Evolutionary conservation across 1,140 invertebrate species (phyloP).

Genomic region (Ruditapes philippinarum): DNA sequence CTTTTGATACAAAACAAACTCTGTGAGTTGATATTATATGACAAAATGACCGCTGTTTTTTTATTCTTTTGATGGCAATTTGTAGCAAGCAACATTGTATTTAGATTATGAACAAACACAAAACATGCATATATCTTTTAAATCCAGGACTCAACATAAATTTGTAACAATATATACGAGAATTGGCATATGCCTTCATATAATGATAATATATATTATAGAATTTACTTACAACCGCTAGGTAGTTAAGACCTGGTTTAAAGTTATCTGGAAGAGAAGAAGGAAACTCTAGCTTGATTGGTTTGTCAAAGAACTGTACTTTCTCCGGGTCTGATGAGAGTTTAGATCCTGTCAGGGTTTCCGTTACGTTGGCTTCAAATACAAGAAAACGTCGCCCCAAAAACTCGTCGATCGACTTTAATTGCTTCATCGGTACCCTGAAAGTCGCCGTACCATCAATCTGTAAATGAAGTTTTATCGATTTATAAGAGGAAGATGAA

Average conservation of each 20-base stretch:
- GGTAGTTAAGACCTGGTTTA: slow-evolving; percentile 48
- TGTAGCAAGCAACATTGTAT: too few relatives aligned
- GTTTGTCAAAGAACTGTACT: slow-evolving; percentile 52
- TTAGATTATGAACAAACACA: too few relatives aligned
- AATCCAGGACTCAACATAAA: too few relatives aligned
- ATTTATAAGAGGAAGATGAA: too few relatives aligned
- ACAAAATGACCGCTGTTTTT: too few relatives aligned
- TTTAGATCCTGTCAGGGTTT: slow-evolving; percentile 52
- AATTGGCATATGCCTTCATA: too few relatives aligned
- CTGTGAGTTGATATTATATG: too few relatives aligned
- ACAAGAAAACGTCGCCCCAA: slow-evolving; percentile 62
- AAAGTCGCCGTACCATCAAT: slow-evolving; percentile 77
- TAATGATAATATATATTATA: too few relatives aligned
- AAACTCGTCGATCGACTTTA: slow-evolving; percentile 65
- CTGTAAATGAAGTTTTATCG: slow-evolving; percentile 48
- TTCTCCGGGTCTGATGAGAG: slow-evolving; percentile 1
- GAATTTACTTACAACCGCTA: slow-evolving; percentile 53
- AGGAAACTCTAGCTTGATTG: slow-evolving; percentile 58
- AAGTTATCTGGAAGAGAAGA: slow-evolving; percentile 39
- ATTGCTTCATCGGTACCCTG: slow-evolving; percentile 65
- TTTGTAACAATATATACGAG: too few relatives aligned
- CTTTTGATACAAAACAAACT: too few relatives aligned
- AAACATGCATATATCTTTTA: too few relatives aligned
- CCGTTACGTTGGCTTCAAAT: slow-evolving; percentile 56
- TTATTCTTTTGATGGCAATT: too few relatives aligned